Base-by-base conservation (phyloP, 2,888 invertebrate species). In the Pandemis heparana region DNA sequence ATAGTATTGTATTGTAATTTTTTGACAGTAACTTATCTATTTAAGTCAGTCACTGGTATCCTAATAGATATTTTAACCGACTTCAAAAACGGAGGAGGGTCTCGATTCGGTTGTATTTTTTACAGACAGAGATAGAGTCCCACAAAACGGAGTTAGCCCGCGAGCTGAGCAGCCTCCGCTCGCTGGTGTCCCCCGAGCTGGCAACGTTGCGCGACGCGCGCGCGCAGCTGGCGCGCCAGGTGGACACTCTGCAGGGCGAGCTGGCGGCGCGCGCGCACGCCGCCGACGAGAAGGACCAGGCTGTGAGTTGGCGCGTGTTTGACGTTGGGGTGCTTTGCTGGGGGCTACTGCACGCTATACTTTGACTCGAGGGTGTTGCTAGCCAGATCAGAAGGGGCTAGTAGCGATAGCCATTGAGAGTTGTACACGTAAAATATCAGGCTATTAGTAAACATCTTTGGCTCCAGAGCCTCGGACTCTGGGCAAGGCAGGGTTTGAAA, bases 121-220 rank as follows among this genome's bases (percentile, higher is more conserved):
- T 75, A 16, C 80, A 95, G 95, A 92, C 87, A 41, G 95, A 95
- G 80, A 87, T 95, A 46, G 93, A 95, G 76, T 85, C 86, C 53
- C 95, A 95, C 77, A 93, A 92, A 70, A 80, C 82, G 0, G 88
- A 91, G 18, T 79, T 95, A 59, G 86, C 89, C 9, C 88, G 87
- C 10, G 92, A 95, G 81, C 87, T 95, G 6, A 85, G 89, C 1
- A 82, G 87, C 0, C 83, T 95, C 10, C 88, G 85, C 85, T 81
- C 89, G 76, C 92, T 90, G 75, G 77, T 95, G 0, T 85, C 82
- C 8, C 88, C 91, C 41, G 92, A 92, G 75, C 86, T 88, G 66
- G 80, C 80, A 18, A 73, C 89, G 6, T 88, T 88, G 39, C 84
- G 88, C 12, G 66, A 72, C 0, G 88, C 87, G 56, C 80, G 79